Percentiles rank a stretch among this genome's conserved stretches.
Conservation (phyloP, 1,140 invertebrate genomes). For the Hormaphis cornu region DNA sequence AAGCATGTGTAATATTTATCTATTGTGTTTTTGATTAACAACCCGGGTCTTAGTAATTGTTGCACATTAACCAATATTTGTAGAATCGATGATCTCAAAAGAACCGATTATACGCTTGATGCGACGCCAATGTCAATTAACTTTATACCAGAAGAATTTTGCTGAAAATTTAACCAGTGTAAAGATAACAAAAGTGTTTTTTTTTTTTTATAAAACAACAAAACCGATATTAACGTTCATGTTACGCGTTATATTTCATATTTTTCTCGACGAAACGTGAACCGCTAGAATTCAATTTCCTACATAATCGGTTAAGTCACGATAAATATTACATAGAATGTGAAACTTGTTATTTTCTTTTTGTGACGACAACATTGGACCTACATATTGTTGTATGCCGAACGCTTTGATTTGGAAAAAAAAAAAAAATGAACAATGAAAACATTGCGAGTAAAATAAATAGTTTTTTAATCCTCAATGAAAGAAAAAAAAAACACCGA, state of each 20-base stretch:
- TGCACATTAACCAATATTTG: too few species aligned
- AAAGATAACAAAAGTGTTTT: too few species aligned
- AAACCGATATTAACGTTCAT: not conserved
- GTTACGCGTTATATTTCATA: not conserved
- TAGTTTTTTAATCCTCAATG: not conserved
- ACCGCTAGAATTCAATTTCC: not conserved
- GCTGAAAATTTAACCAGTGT: too few species aligned
- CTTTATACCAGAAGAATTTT: too few species aligned
- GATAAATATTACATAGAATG: not conserved
- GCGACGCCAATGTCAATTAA: too few species aligned
- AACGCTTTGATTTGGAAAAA: not conserved
- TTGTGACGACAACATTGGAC: not conserved
- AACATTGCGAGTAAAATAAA: slow-evolving; percentile 10
- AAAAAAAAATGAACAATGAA: not conserved
- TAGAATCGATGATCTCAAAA: too few species aligned
- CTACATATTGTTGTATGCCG: not conserved
- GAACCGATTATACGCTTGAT: too few species aligned
- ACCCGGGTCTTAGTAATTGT: too few species aligned
- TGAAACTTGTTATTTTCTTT: not conserved
- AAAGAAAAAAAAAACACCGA: too few species aligned
- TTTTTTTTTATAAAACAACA: too few species aligned
- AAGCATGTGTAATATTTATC: too few species aligned
- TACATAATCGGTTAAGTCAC: not conserved
- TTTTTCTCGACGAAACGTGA: not conserved
- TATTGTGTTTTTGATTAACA: too few species aligned